A percentile compares a stretch with the other conserved stretches of the same genome.
These are phyloP conservation scores for Tympanuchus pallidicinctus DNA, from an alignment of 2,113 vertebrate species.

Conservation along the genomic window DNA sequence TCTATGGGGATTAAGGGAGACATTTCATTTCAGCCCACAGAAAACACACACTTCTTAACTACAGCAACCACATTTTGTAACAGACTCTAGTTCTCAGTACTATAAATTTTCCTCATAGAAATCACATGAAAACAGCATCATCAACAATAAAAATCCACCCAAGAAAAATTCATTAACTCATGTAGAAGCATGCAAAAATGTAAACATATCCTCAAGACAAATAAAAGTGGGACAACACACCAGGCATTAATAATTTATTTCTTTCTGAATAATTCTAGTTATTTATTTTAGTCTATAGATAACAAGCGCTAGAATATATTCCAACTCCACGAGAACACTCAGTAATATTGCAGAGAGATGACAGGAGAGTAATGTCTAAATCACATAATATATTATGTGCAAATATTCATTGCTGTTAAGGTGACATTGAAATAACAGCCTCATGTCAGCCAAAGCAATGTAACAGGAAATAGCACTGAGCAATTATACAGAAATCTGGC, in stretches of 20 bases:
- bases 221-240: background rate
- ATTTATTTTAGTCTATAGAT: background rate
- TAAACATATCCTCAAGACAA: constrained; percentile 8
- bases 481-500: background rate
- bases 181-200: background rate
- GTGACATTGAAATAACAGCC: background rate
- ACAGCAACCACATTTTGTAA: background rate
- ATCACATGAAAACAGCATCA: background rate
- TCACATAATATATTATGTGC: background rate
- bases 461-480: background rate
- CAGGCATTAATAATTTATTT: background rate
- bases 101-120: background rate
- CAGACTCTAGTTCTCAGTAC: background rate
- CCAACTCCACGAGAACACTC: background rate
- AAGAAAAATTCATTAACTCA: background rate
- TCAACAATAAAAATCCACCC: fast-evolving
- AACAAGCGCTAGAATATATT: background rate
- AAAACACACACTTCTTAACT: background rate
- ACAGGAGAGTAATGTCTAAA: constrained; percentile 7
- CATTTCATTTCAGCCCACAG: background rate
- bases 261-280: constrained; percentile 15
- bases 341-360: background rate
- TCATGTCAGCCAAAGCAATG: background rate
- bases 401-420: background rate
- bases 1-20: background rate